A percentile compares a stretch with the other conserved stretches of the same genome.
phyloP scores from a whole-genome alignment of 2,113 vertebrate genomes.

The Hemiscyllium ocellatum region DNA sequence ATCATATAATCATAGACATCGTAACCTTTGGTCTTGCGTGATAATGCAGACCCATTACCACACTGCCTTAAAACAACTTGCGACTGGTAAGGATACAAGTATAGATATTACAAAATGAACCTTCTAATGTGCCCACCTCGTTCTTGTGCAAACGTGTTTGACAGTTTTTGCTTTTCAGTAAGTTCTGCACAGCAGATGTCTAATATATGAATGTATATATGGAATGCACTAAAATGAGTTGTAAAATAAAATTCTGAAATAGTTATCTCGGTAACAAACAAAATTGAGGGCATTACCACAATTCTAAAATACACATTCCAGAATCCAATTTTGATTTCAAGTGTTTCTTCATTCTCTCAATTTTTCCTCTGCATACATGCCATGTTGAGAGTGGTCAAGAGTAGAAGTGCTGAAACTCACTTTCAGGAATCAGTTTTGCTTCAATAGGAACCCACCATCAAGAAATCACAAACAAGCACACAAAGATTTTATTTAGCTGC shows the following conservation, averaged over 20 bases:
- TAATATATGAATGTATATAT: not conserved
- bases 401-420: not conserved
- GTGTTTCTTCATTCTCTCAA: not conserved
- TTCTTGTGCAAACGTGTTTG: not conserved
- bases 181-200: not conserved
- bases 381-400: not conserved
- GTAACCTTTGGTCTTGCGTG: not conserved
- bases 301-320: not conserved
- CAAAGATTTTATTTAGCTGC: not conserved
- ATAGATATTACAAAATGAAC: not conserved
- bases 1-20: not conserved
- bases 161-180: not conserved
- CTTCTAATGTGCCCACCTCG: not conserved
- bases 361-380: not conserved
- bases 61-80: not conserved
- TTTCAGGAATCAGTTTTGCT: constrained; percentile 11
- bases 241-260: not conserved
- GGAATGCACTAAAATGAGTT: not conserved
- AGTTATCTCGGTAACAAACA: not conserved
- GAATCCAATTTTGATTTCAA: not conserved
- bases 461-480: constrained; percentile 5
- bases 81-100: not conserved
- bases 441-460: not conserved
- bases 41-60: not conserved
- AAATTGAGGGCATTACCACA: not conserved